Evolutionary conservation across 2,888 invertebrate genomes (phyloP).

Genomic region (Theretra japonica): DNA sequence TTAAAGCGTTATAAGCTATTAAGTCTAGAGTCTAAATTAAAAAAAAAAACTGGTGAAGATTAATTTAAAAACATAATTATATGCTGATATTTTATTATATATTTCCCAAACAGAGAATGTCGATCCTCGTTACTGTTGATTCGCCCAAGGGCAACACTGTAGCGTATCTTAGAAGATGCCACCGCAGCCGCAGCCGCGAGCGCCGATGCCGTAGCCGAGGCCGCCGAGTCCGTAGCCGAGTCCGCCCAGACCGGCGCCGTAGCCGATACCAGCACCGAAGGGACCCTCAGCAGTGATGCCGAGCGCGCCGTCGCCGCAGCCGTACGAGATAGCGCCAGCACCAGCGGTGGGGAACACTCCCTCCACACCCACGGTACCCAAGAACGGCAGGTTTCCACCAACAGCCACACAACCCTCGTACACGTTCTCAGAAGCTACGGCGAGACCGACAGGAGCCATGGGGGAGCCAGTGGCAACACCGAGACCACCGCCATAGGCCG

Average conservation of each 20-base stretch:
- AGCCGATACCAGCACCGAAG: slow-evolving; percentile 13
- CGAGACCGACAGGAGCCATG: slow-evolving; percentile 55
- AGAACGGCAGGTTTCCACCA: slow-evolving; percentile 6
- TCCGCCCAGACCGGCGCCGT: slow-evolving; percentile 22
- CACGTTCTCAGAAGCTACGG: slow-evolving; percentile 52
- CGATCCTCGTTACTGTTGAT: too few species aligned
- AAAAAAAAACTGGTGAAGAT: too few species aligned
- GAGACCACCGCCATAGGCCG: slow-evolving; percentile 53
- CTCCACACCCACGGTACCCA: slow-evolving; percentile 40
- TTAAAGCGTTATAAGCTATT: too few species aligned
- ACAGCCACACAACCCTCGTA: not conserved
- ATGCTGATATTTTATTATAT: too few species aligned
- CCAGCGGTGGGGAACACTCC: slow-evolving; percentile 48
- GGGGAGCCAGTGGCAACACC: slow-evolving; percentile 54
- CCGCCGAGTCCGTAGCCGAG: slow-evolving; percentile 19
- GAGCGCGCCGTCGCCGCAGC: slow-evolving; percentile 49
- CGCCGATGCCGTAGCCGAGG: slow-evolving; percentile 28
- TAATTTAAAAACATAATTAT: too few species aligned
- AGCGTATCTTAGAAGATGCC: not conserved
- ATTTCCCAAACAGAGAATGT: not conserved
- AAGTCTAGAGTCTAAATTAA: too few species aligned
- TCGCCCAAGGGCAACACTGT: not conserved
- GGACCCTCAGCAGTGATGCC: slow-evolving; percentile 39
- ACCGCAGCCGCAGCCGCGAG: slow-evolving; percentile 24
- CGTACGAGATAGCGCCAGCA: slow-evolving; percentile 48